These are phyloP conservation scores for Prenolepis imparis DNA, from an alignment of 2,888 invertebrate genomes.

Conservation along the genomic window DNA sequence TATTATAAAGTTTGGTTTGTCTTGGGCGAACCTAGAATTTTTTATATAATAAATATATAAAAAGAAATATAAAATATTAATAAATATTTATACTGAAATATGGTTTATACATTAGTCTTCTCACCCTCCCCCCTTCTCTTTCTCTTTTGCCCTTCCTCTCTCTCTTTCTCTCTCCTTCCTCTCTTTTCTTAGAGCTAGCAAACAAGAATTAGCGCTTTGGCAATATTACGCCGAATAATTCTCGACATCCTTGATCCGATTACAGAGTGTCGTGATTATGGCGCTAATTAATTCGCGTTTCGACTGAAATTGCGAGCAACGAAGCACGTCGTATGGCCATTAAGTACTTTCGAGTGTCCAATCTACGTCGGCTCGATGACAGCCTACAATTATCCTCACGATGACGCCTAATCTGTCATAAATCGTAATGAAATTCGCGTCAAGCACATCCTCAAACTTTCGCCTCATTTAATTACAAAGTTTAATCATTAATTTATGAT, in stretches of 20 bases:
- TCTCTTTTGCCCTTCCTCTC: background rate
- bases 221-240: conserved; percentile 31
- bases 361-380: conserved; percentile 57
- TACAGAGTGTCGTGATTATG: conserved; percentile 34
- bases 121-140: background rate
- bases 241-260: conserved; percentile 41
- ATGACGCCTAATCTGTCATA: conserved; percentile 32
- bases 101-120: background rate
- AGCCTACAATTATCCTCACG: conserved; percentile 35
- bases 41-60: background rate
- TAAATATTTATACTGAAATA: background rate
- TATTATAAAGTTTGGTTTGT: background rate
- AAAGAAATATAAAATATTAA: background rate
- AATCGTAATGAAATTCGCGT: conserved; percentile 21
- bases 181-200: background rate
- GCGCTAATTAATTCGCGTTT: conserved; percentile 52
- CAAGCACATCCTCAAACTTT: background rate
- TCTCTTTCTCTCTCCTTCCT: background rate
- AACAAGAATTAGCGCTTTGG: background rate
- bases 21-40: no score
- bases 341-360: conserved; percentile 51
- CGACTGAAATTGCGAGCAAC: conserved; percentile 56
- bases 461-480: background rate
- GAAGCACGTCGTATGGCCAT: conserved; percentile 44
- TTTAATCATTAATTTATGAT: background rate